Conservation (phyloP, 2,888 invertebrate genomes). For the Drosophila lutescens region DNA sequence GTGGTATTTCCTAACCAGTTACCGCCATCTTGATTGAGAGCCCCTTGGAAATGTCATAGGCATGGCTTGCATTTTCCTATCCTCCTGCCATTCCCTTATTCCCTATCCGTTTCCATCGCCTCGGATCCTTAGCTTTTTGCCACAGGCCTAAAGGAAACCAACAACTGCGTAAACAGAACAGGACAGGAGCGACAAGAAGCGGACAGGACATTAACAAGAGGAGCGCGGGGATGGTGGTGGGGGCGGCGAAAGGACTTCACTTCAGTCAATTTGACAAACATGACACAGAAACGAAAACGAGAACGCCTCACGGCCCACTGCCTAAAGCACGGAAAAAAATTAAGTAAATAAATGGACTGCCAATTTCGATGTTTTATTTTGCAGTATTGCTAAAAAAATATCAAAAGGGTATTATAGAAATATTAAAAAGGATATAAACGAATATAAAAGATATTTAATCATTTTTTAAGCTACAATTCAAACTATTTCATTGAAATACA, state of each 20-base stretch:
- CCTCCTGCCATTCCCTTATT: neutral
- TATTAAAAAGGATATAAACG: too few relatives aligned
- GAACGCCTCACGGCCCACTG: constrained; percentile 25
- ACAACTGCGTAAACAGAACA: constrained; percentile 41
- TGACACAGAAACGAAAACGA: constrained; percentile 69
- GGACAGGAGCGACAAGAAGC: constrained; percentile 38
- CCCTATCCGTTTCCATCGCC: constrained; percentile 20
- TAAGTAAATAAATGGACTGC: too few relatives aligned
- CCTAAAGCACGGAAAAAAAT: constrained; percentile 6
- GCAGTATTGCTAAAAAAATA: too few relatives aligned
- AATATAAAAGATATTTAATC: too few relatives aligned
- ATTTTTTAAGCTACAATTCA: too few relatives aligned
- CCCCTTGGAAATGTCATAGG: constrained; percentile 51
- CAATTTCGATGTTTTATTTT: too few relatives aligned
- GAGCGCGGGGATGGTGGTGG: constrained; percentile 25
- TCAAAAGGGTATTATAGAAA: too few relatives aligned
- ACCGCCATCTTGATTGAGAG: constrained; percentile 17
- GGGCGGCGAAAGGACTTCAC: constrained; percentile 42
- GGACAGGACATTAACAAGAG: constrained; percentile 54
- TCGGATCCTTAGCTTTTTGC: constrained; percentile 12
- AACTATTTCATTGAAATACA: too few relatives aligned
- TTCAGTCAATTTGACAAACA: constrained; percentile 77
- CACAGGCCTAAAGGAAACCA: constrained; percentile 25
- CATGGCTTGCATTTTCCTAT: constrained; percentile 48
- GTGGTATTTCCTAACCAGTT: constrained; percentile 34